Conservation (phyloP, 2,797 vertebrate species). For the Emydoidea blandingii region DNA sequence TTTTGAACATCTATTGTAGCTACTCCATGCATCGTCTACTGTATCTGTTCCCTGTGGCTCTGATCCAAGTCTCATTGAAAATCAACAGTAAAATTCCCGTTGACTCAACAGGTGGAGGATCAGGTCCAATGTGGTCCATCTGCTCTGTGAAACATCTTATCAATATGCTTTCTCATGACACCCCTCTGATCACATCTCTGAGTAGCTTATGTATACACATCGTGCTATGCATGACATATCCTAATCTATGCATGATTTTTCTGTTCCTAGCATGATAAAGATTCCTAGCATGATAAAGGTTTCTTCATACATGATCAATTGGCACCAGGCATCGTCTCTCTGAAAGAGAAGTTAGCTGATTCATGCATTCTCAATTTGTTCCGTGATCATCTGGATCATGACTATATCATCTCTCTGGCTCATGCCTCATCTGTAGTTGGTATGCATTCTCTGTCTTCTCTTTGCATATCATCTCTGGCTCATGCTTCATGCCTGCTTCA, state of each 20-base stretch:
- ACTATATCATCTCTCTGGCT: not conserved
- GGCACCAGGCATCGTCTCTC: not conserved
- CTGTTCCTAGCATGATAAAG: not conserved
- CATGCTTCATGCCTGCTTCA: rapidly evolving
- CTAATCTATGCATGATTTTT: not conserved
- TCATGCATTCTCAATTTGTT: rapidly evolving
- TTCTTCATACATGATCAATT: not conserved
- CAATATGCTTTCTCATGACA: not conserved
- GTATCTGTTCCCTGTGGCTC: not conserved
- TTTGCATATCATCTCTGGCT: not conserved
- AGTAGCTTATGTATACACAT: rapidly evolving
- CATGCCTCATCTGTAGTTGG: not conserved
- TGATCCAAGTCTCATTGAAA: not conserved
- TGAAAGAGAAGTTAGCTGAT: not conserved
- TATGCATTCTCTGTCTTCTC: not conserved
- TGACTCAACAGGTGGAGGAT: not conserved
- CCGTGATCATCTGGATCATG: not conserved
- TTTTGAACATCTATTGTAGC: not conserved
- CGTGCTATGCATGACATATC: rapidly evolving
- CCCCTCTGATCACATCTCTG: not conserved
- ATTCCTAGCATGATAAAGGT: not conserved
- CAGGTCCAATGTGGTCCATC: not conserved
- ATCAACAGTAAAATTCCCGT: not conserved
- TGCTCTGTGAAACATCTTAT: not conserved
- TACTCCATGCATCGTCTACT: not conserved